phyloP scores from a whole-genome alignment of 2,797 vertebrate genomes.

The Diplodus puntazzo region DNA sequence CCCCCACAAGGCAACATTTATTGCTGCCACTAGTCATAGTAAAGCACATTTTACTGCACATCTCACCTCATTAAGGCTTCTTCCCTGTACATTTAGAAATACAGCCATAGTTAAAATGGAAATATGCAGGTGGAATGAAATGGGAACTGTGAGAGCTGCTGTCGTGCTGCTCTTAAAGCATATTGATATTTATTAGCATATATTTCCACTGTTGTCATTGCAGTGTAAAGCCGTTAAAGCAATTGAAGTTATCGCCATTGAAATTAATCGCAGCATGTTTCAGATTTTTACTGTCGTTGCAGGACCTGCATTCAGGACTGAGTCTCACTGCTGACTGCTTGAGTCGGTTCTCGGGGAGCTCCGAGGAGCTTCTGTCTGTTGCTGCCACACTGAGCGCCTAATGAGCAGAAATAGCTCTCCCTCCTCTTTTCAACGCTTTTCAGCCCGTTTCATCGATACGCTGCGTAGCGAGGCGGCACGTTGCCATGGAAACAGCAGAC shows the following conservation, averaged over 20 bases:
- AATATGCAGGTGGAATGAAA: constrained; percentile 33
- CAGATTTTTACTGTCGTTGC: neutral
- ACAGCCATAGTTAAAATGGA: constrained; percentile 39
- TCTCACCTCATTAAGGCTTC: constrained; percentile 54
- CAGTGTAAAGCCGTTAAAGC: neutral
- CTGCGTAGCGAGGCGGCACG: constrained; percentile 65
- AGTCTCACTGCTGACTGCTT: neutral
- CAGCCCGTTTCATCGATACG: constrained; percentile 64
- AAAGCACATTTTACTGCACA: constrained; percentile 42
- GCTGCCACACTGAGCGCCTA: constrained; percentile 68
- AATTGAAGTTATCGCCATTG: neutral
- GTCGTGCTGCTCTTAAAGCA: neutral
- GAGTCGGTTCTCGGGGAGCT: constrained; percentile 12
- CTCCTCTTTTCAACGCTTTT: constrained; percentile 57
- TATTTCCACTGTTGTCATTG: constrained; percentile 3
- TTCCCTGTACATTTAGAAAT: constrained; percentile 32
- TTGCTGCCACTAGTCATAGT: constrained; percentile 38
- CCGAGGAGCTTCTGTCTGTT: constrained; percentile 45
- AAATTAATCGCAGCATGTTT: constrained; percentile 3
- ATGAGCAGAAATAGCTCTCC: constrained; percentile 74
- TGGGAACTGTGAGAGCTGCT: neutral
- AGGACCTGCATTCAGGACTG: neutral
- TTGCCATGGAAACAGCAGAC: constrained; percentile 84
- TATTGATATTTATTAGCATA: neutral
- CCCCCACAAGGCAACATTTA: constrained; percentile 46